Conservation (phyloP, 2,113 vertebrate species). For the Myiopsitta monachus region DNA sequence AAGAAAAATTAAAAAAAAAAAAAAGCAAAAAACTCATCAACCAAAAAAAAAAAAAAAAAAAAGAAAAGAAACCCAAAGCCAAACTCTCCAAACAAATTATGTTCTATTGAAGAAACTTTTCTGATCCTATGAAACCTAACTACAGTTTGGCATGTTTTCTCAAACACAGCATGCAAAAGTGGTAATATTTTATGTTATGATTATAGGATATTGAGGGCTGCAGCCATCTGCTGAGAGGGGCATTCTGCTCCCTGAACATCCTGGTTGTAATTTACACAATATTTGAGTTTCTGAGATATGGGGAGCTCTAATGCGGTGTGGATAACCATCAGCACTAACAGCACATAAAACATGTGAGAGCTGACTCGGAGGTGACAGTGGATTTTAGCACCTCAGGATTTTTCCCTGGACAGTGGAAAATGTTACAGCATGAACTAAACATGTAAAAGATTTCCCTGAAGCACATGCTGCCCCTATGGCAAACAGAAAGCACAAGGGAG, state of each 20-base stretch:
- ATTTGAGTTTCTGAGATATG: conserved; percentile 12
- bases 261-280: conserved; percentile 25
- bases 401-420: background rate
- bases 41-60: background rate
- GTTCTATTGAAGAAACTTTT: conserved; percentile 31
- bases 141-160: conserved; percentile 3
- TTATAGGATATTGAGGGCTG: conserved; percentile 19
- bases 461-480: background rate
- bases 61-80: background rate
- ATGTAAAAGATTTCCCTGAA: background rate
- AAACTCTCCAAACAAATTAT: background rate
- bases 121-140: background rate
- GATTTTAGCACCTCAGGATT: background rate
- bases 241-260: conserved; percentile 42
- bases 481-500: background rate
- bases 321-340: background rate
- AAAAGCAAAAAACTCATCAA: too few relatives aligned
- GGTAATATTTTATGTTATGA: conserved; percentile 54
- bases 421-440: background rate
- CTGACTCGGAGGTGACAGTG: background rate
- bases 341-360: background rate
- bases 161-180: conserved; percentile 30
- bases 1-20: too few relatives aligned
- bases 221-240: conserved; percentile 59
- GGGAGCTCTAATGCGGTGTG: background rate